These are phyloP conservation scores for Meloidogyne exigua DNA, from an alignment of 1,140 invertebrate species.

Conservation along the genomic window DNA sequence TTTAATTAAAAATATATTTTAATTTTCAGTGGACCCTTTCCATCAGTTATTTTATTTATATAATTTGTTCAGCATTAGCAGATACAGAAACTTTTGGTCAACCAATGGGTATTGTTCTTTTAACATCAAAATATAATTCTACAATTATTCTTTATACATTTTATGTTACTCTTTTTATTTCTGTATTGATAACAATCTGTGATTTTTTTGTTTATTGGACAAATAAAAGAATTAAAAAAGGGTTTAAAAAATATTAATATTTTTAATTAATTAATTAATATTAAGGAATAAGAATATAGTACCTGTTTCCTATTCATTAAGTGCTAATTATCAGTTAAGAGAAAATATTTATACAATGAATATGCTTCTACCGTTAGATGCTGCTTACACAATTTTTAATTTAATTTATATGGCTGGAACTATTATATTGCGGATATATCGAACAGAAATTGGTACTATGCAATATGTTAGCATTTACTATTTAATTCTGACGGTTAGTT, in stretches of 20 bases:
- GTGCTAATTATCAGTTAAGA: slow-evolving; percentile 14
- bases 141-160: background rate
- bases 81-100: background rate
- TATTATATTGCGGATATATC: background rate
- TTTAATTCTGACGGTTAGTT: background rate
- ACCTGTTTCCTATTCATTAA: background rate
- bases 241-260: too few species aligned
- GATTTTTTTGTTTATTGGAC: slow-evolving; percentile 7
- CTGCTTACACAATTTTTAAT: slow-evolving; percentile 14
- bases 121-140: slow-evolving; percentile 17
- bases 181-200: background rate
- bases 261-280: background rate
- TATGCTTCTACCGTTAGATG: slow-evolving; percentile 20
- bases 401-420: background rate
- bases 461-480: background rate
- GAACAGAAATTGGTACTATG: background rate
- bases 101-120: slow-evolving; percentile 2
- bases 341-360: slow-evolving; percentile 14
- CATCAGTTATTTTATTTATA: background rate
- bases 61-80: slow-evolving; percentile 2
- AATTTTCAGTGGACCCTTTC: slow-evolving; percentile 12
- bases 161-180: background rate
- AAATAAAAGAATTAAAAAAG: background rate
- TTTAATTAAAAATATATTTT: too few species aligned
- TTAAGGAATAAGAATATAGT: background rate